Conservation (phyloP, 2,113 vertebrate species). For the Ciconia maguari region DNA sequence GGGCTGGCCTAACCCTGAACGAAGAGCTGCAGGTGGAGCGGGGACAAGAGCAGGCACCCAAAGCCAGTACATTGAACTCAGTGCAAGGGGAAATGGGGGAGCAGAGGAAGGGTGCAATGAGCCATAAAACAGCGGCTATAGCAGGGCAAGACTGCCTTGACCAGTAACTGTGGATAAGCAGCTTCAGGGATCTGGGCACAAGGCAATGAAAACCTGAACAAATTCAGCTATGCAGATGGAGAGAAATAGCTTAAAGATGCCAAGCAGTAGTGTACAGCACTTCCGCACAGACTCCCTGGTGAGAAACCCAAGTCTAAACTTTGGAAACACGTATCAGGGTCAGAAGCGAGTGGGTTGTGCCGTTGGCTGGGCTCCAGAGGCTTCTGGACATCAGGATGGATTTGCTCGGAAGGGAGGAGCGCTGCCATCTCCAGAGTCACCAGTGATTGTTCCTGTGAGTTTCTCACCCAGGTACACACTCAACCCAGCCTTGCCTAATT, state of each 20-base stretch:
- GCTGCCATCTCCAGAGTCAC: not conserved
- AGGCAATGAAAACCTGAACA: not conserved
- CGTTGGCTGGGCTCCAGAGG: not conserved
- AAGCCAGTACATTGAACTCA: fast-evolving
- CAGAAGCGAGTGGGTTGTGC: not conserved
- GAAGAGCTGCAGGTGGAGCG: not conserved
- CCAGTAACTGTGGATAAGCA: no score
- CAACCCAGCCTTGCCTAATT: not conserved
- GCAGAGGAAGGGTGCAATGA: not conserved
- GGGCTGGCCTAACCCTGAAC: not conserved
- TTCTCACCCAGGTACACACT: not conserved
- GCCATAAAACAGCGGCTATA: fast-evolving
- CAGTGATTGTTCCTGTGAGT: not conserved
- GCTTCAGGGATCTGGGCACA: not conserved
- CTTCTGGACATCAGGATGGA: not conserved
- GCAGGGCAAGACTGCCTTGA: not conserved
- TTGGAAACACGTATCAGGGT: fast-evolving
- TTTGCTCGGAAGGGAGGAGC: not conserved
- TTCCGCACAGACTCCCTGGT: not conserved
- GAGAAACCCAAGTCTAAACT: not conserved
- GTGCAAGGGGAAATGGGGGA: not conserved
- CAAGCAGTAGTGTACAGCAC: not conserved
- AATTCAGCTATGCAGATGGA: not conserved
- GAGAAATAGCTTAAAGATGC: not conserved
- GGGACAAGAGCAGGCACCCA: no score